These are phyloP conservation scores for Eulemur macaco DNA, from an alignment of 2,113 vertebrate species.

Conservation along the genomic window DNA sequence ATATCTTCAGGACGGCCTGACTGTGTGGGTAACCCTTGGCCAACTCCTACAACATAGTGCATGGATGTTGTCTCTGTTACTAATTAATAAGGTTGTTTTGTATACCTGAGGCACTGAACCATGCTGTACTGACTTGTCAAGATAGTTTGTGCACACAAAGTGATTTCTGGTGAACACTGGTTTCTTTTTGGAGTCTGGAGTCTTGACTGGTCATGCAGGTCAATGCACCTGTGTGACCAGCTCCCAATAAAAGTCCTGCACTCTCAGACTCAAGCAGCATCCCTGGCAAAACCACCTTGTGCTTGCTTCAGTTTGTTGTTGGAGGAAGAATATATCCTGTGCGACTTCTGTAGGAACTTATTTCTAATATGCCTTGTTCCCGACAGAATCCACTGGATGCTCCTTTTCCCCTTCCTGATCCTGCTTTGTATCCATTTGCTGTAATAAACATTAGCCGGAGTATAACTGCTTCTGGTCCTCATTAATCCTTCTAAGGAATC, in stretches of 20 bases:
- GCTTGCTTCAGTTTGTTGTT: neutral
- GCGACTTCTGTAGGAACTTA: neutral
- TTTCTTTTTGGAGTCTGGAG: neutral
- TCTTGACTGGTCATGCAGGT: neutral
- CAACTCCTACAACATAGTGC: neutral
- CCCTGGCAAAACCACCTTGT: neutral
- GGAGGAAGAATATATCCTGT: neutral
- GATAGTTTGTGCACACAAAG: neutral
- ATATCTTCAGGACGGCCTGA: neutral
- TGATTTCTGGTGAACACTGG: neutral
- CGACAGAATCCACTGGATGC: neutral
- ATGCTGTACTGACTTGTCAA: neutral
- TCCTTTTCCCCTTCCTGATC: neutral
- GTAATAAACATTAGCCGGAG: neutral
- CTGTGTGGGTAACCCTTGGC: neutral
- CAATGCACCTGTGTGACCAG: neutral
- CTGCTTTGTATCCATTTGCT: neutral
- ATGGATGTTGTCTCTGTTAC: neutral
- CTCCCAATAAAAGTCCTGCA: neutral
- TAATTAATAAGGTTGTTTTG: neutral
- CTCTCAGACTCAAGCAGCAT: neutral
- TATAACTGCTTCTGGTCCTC: neutral
- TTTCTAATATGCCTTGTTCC: neutral
- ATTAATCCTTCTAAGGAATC: neutral
- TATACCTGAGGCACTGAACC: neutral